phyloP scores from a whole-genome alignment of 2,888 invertebrate species.

The Epirrhoe tristata region DNA sequence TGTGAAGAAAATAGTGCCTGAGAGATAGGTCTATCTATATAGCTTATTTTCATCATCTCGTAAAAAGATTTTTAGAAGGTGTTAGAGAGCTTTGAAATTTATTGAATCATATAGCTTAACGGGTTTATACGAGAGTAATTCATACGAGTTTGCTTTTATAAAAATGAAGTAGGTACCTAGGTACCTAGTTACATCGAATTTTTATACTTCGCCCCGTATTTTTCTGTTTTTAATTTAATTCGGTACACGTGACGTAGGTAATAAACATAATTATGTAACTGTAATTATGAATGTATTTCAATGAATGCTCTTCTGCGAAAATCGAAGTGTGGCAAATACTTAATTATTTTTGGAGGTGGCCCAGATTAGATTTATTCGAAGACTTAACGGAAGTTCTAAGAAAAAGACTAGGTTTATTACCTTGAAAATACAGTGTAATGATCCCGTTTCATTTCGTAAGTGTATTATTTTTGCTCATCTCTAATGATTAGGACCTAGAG shows the following conservation, averaged over 20 bases:
- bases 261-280: neutral
- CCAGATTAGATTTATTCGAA: neutral
- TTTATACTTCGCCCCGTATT: neutral
- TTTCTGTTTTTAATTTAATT: neutral
- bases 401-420: too few relatives aligned
- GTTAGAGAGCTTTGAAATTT: neutral
- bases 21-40: slow-evolving; percentile 2
- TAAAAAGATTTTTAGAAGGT: neutral
- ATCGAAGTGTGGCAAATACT: too few relatives aligned
- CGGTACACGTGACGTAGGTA: neutral
- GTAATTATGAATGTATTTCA: neutral
- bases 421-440: too few relatives aligned
- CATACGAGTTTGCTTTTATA: too few relatives aligned
- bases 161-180: too few relatives aligned
- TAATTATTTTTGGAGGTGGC: too few relatives aligned
- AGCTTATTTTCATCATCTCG: neutral
- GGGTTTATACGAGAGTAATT: too few relatives aligned
- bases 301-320: neutral
- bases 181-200: too few relatives aligned
- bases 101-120: neutral
- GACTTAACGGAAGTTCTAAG: neutral
- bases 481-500: neutral
- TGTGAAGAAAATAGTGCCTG: slow-evolving; percentile 12
- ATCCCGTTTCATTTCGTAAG: neutral
- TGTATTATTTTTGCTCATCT: neutral